Conservation (phyloP, 2,888 invertebrate genomes). For the Cryptosula pallasiana region DNA sequence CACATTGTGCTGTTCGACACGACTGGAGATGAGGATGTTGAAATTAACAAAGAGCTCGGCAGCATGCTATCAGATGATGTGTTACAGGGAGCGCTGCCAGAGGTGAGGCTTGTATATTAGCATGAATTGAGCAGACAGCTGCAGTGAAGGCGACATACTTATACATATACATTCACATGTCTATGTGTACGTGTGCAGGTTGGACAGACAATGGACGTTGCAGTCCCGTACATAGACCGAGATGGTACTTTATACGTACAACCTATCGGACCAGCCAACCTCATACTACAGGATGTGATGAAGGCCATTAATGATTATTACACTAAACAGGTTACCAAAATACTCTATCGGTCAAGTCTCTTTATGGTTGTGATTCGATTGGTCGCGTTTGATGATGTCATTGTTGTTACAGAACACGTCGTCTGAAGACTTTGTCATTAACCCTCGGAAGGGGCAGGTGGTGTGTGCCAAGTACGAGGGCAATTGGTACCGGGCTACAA, state of each 20-base stretch:
- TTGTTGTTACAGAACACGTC: neutral
- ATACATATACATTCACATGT: neutral
- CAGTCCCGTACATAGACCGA: neutral
- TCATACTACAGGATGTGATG: neutral
- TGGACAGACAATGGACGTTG: neutral
- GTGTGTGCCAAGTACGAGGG: constrained; percentile 20
- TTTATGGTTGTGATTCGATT: too few relatives aligned
- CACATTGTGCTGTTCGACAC: constrained; percentile 9
- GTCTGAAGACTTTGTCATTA: constrained; percentile 2
- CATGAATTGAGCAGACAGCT: neutral
- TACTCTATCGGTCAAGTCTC: too few relatives aligned
- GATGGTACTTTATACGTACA: constrained; percentile 16
- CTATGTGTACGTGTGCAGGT: neutral
- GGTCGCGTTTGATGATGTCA: too few relatives aligned
- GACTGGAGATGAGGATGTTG: constrained; percentile 15
- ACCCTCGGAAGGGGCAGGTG: neutral
- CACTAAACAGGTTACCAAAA: constrained; percentile 14
- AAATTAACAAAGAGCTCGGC: constrained; percentile 14
- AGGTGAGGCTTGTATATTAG: neutral
- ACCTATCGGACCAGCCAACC: neutral
- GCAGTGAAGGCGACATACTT: neutral
- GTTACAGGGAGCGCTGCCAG: neutral
- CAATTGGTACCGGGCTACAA: constrained; percentile 5
- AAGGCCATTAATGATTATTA: constrained; percentile 1
- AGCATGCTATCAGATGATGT: neutral